These are phyloP conservation scores for Eciton burchellii DNA, from an alignment of 1,140 invertebrate genomes.

Conservation along the genomic window DNA sequence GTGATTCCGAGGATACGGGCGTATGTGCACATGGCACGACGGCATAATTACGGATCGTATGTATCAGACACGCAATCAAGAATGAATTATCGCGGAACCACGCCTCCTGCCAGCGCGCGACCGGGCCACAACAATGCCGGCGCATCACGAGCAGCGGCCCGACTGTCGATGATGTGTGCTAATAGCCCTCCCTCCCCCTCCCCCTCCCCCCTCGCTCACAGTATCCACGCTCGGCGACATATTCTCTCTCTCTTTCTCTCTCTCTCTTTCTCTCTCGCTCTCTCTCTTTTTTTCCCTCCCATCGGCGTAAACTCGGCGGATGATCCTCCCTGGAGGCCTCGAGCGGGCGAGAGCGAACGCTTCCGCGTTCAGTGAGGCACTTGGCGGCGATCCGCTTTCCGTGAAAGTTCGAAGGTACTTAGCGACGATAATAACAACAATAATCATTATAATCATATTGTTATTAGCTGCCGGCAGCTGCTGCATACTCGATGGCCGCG, in stretches of 20 bases:
- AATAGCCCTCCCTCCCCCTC: conserved; percentile 80
- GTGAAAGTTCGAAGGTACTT: conserved; percentile 55
- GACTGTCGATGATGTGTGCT: conserved; percentile 84
- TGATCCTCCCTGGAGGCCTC: background rate
- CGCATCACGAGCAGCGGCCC: conserved; percentile 83
- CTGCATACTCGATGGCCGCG: conserved; percentile 49
- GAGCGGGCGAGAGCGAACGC: conserved; percentile 5
- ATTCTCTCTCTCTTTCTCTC: conserved; percentile 56
- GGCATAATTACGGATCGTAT: conserved; percentile 83
- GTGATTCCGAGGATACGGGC: conserved; percentile 63
- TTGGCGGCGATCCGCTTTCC: conserved; percentile 30
- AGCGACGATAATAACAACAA: conserved; percentile 67
- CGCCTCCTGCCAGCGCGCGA: conserved; percentile 80
- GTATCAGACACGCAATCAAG: conserved; percentile 85
- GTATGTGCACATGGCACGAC: conserved; percentile 65
- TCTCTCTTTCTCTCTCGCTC: too few relatives aligned
- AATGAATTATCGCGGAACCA: conserved; percentile 83
- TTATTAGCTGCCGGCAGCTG: conserved; percentile 52
- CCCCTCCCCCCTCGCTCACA: conserved; percentile 75
- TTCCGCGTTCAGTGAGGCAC: conserved; percentile 12
- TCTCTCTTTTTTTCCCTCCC: conserved; percentile 37
- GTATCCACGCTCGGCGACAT: conserved; percentile 74
- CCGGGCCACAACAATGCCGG: conserved; percentile 81
- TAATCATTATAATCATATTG: conserved; percentile 63
- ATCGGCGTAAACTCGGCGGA: conserved; percentile 18